Base-by-base conservation (phyloP, 2,888 invertebrate species). In the Dicyrtomina minuta region DNA sequence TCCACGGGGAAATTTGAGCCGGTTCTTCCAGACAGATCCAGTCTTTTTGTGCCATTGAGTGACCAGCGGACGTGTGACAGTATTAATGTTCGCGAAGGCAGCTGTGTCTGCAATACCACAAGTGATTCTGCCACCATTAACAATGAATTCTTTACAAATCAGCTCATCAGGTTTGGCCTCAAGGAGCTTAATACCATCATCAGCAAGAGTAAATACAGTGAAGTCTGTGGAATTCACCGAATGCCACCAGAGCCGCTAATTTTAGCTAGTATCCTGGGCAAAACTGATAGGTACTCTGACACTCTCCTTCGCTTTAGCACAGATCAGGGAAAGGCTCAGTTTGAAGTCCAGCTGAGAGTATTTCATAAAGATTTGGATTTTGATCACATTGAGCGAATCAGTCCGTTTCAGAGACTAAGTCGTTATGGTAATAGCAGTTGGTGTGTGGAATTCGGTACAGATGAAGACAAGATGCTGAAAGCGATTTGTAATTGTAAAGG, bases 371-470 rank as follows among this genome's bases (percentile, higher is more conserved):
- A n/a, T n/a, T n/a, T n/a, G n/a, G n/a, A n/a, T n/a, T n/a, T n/a
- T n/a, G n/a, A n/a, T n/a, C 22, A 5, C n/a, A n/a, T 51, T 51
- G 20, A 51, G 51, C 20, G 5, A 17, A 46, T 49, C 6, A 49
- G 49, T 13, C 24, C 15, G 12, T 59, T 67, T 22, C n/a, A 17
- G 8, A 6, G 67, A n/a, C 17, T 67, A 20, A 67, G 60, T 41
- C 13, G 13, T 2, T 67, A 67, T 60, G 51, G 60, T 12, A 27
- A 67, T 13, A 59, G 60, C 15, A 67, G 67, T 20, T 22, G 10
- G 2, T 67, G 67, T 33, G 22, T 67, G n/a, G n/a, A n/a, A n/a
- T n/a, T n/a, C n/a, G n/a, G n/a, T n/a, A n/a, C n/a, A n/a, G n/a
- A n/a, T n/a, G n/a, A n/a, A n/a, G n/a, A n/a, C n/a, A n/a, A n/a